phyloP scores from a whole-genome alignment of 2,797 vertebrate genomes.

The Mus minutoides region DNA sequence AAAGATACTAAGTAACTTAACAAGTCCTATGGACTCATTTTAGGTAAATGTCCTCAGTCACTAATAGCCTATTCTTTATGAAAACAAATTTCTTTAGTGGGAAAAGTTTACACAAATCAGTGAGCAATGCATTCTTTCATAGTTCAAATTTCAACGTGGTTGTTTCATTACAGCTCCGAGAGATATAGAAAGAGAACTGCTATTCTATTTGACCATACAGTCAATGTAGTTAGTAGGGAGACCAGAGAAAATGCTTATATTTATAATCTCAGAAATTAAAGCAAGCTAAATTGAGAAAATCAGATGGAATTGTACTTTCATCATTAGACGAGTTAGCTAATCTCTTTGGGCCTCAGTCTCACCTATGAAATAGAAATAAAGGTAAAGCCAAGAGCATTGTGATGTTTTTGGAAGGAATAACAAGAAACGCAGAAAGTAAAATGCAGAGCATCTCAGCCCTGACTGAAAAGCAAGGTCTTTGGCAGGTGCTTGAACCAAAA shows the following conservation, averaged over 20 bases:
- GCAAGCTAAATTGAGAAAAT: slow-evolving; percentile 52
- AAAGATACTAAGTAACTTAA: slow-evolving; percentile 27
- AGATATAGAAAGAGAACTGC: slow-evolving; percentile 20
- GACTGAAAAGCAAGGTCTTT: slow-evolving; percentile 27
- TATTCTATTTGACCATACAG: neutral
- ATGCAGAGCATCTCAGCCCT: neutral
- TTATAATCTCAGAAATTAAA: slow-evolving; percentile 57
- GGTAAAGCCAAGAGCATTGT: neutral
- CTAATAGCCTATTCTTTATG: slow-evolving; percentile 32
- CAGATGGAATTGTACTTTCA: slow-evolving; percentile 27
- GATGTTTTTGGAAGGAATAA: slow-evolving; percentile 9
- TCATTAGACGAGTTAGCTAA: slow-evolving; percentile 38
- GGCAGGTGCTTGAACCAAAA: slow-evolving; percentile 51
- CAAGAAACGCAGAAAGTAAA: neutral
- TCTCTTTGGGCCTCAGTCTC: slow-evolving; percentile 8
- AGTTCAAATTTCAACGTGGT: slow-evolving; percentile 53
- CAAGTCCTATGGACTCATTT: slow-evolving; percentile 49
- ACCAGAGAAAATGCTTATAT: slow-evolving; percentile 13
- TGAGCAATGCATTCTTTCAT: neutral
- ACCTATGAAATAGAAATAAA: slow-evolving; percentile 52
- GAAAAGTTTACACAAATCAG: slow-evolving; percentile 49
- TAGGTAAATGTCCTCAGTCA: slow-evolving; percentile 54
- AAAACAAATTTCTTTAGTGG: slow-evolving; percentile 40
- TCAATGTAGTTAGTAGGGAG: neutral
- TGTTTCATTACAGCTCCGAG: slow-evolving; percentile 15